phyloP scores from a whole-genome alignment of 2,113 vertebrate genomes.

The Solea senegalensis region DNA sequence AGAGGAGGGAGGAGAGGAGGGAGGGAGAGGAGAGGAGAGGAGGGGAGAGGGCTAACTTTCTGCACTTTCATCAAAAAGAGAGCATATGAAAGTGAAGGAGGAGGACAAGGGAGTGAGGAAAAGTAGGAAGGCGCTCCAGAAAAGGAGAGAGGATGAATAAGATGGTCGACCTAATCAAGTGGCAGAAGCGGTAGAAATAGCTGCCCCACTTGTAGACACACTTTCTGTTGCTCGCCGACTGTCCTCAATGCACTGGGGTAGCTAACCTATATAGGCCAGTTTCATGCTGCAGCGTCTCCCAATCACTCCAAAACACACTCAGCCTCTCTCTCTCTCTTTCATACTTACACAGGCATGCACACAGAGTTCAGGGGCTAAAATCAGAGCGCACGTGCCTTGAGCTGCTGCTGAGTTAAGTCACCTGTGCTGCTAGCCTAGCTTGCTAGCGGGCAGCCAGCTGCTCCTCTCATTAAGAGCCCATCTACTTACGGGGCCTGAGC shows the following conservation, averaged over 20 bases:
- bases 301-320: constrained; percentile 26
- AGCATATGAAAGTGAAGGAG: constrained; percentile 12
- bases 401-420: constrained; percentile 78
- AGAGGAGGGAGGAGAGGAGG: background rate
- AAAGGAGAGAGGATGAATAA: constrained; percentile 67
- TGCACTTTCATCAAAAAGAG: constrained; percentile 20
- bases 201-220: constrained; percentile 85
- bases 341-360: constrained; percentile 32
- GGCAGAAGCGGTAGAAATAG: constrained; percentile 82
- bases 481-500: constrained; percentile 64
- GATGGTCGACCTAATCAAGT: constrained; percentile 74
- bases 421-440: constrained; percentile 73
- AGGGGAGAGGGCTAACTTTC: constrained; percentile 10
- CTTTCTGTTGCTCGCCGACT: constrained; percentile 76
- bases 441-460: constrained; percentile 80
- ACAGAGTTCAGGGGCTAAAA: constrained; percentile 47
- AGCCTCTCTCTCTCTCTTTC: background rate
- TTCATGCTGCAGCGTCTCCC: constrained; percentile 49
- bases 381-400: constrained; percentile 73
- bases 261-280: constrained; percentile 77
- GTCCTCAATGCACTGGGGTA: constrained; percentile 77
- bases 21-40: background rate
- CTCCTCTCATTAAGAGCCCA: constrained; percentile 76
- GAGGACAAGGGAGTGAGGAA: constrained; percentile 22
- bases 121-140: constrained; percentile 52